Base-by-base conservation (phyloP, 2,888 invertebrate genomes). In the Lepeophtheirus nordmannii region DNA sequence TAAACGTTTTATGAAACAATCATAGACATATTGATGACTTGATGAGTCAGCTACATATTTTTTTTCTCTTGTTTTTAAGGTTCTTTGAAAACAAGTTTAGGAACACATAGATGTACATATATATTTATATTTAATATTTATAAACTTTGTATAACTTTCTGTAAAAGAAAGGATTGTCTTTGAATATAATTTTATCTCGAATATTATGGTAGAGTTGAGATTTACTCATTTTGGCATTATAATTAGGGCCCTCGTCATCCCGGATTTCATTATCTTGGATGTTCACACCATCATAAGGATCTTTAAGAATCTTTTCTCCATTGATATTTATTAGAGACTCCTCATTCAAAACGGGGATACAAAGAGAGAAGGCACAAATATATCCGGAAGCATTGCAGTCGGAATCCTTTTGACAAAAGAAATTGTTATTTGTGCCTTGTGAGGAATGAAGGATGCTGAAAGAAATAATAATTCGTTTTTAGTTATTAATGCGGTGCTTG, bases 321-420 rank as follows among this genome's bases (percentile, higher is more conserved):
- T 14, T n/a, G 53, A 8, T 8, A 46, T 14, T 14, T 46, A 8
- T 17, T n/a, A 46, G 8, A 8, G 53, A 17, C 14, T 14, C 5
- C 17, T 46, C 53, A n/a, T 14, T 46, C 3, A 46, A 5, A 17
- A 46, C 53, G 8, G 53, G 17, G 53, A 46, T 17, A 46, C 53
- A 46, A 46, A 46, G 53, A 17, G 53, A 46, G 17, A 46, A 46
- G 14, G 53, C 53, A 46, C 53, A 46, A n/a, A 46, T 46, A n/a
- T 46, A n/a, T 46, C 53, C n/a, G 14, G 53, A 46, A 8, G 14
- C 53, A 14, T 46, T 5, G 17, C 53, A 46, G 53, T 46, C 53
- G 14, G 53, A 46, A 46, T 46, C 53, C 53, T 14, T 46, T 46
- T 46, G n/a, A 46, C 53, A 46, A 46, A 46, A 46, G 53, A 46